A percentile compares a stretch with the other conserved stretches of the same genome.
phyloP scores from a whole-genome alignment of 1,140 invertebrate genomes.

The Hestina assimilis region DNA sequence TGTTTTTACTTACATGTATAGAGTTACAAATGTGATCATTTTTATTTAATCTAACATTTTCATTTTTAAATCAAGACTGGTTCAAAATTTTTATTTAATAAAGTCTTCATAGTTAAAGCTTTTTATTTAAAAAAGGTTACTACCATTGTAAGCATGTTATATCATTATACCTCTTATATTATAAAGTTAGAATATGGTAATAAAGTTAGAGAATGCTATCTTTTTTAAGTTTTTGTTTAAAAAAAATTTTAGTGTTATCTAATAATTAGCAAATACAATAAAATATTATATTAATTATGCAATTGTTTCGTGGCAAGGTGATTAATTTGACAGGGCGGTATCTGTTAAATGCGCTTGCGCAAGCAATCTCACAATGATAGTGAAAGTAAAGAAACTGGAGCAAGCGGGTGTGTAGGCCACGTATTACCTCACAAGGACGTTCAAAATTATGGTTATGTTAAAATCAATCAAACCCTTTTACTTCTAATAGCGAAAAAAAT shows the following conservation, averaged over 20 bases:
- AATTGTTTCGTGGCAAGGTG: constrained; percentile 19
- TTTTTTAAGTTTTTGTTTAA: too few species aligned
- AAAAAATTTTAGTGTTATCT: too few species aligned
- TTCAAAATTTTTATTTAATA: constrained; percentile 2
- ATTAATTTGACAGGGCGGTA: constrained; percentile 35
- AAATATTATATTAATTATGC: constrained; percentile 17
- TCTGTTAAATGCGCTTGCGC: constrained; percentile 47
- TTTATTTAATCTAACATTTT: neutral
- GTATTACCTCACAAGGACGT: constrained; percentile 66
- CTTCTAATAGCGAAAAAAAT: too few species aligned
- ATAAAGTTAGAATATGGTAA: too few species aligned
- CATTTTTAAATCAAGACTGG: constrained; percentile 6
- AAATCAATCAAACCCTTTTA: neutral
- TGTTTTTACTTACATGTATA: neutral
- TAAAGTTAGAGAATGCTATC: too few species aligned
- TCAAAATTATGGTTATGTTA: constrained; percentile 14
- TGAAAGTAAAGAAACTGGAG: constrained; percentile 67
- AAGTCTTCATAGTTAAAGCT: constrained; percentile 1
- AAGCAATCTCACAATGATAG: constrained; percentile 63
- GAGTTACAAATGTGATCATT: neutral
- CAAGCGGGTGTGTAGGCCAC: constrained; percentile 48
- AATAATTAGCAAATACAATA: too few species aligned
- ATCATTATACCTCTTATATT: too few species aligned
- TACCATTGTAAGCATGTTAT: neutral
- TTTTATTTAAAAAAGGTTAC: neutral